Base-by-base conservation (phyloP, 2,888 invertebrate genomes). In the Synanthedon formicaeformis region DNA sequence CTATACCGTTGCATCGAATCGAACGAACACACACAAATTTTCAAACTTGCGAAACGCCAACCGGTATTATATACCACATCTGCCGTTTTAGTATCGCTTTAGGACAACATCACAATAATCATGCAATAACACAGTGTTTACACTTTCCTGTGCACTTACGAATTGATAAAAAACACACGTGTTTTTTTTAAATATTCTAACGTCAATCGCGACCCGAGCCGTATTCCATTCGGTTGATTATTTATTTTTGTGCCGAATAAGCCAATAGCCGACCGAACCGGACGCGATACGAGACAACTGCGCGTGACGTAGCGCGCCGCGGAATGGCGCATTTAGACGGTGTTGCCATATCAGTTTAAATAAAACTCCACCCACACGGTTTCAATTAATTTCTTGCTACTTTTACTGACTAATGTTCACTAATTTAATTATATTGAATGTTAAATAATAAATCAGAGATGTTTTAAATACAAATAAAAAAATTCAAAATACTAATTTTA, bases 301-400 rank as follows among this genome's bases (percentile, higher is more conserved):
- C 64, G 60, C 62, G 60, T 64, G 64, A 69, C 71, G 71, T 69
- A 63, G 62, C 56, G 58, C 56, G 58, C 61, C 63, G 59, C 49
- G 52, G 52, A 50, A 55, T 55, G 53, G 80, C 81, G 81, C 78
- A 81, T 75, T 73, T 67, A 40, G 54, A 10, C 49, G 52, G 69
- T 65, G 76, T 66, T 80, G 73, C 76, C 68, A 70, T 52, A 13
- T 6, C 10, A 3, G 34, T 23, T 8, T 8, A 34, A 34, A 8
- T 34, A 10, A 34, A 34, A 34, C 34, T 34, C 34, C 8, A 2
- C 34, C 34, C 8, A 2, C 34, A 34, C 10, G 34, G 34, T 34
- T 34, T 34, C 10, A 34, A 34, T 34, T 8, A 2, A 10, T 34
- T 34, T 34, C 2, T 34, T 34, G 34, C 34, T 8, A 34, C 2